phyloP scores from a whole-genome alignment of 2,113 vertebrate genomes.

The Halichoerus grypus region DNA sequence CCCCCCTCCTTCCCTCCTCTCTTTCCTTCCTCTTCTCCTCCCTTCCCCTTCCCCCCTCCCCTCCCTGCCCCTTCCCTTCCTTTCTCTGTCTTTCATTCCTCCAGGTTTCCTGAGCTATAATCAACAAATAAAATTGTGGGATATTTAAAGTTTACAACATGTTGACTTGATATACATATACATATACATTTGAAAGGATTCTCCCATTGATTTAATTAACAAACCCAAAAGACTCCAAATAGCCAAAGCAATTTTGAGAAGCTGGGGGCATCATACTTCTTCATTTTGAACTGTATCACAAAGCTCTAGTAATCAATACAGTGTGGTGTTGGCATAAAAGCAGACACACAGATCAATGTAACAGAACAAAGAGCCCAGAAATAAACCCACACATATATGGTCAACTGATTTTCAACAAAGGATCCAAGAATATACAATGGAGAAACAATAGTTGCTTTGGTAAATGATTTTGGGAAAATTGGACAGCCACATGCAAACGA shows the following conservation, averaged over 20 bases:
- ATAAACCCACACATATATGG: not conserved
- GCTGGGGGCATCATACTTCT: not conserved
- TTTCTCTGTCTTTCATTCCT: not conserved
- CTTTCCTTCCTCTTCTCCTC: accelerated
- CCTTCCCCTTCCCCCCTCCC: too few species aligned
- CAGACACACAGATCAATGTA: not conserved
- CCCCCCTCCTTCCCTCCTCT: too few species aligned
- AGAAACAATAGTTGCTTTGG: not conserved
- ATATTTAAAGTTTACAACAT: not conserved
- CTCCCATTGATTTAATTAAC: not conserved
- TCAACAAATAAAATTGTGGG: not conserved
- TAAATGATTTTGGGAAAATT: not conserved
- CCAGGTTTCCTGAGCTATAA: not conserved
- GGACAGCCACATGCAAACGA: not conserved
- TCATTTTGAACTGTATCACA: not conserved
- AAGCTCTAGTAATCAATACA: not conserved
- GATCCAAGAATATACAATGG: not conserved
- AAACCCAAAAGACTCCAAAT: not conserved
- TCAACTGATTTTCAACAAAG: not conserved
- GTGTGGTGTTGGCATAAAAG: not conserved
- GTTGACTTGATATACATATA: not conserved
- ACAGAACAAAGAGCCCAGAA: not conserved
- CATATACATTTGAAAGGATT: not conserved
- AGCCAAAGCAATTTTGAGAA: not conserved
- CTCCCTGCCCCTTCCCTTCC: too few species aligned